phyloP scores from a whole-genome alignment of 2,113 vertebrate genomes.

The Thalassoma bifasciatum region DNA sequence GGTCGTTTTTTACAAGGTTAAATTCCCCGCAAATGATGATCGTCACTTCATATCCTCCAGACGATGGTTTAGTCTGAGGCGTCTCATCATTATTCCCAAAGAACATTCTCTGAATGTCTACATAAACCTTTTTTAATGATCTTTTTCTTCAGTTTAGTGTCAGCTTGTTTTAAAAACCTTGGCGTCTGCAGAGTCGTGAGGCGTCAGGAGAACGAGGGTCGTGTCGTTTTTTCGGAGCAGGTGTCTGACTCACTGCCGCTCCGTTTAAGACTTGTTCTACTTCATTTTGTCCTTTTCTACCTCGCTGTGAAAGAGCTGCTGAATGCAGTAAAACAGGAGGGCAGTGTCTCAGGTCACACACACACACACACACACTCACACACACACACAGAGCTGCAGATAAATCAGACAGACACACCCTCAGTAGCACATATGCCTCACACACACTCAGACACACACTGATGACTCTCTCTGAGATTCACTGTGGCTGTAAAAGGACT shows the following conservation, averaged over 20 bases:
- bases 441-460: constrained; percentile 46
- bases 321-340: constrained; percentile 40
- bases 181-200: not conserved
- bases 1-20: too few species aligned
- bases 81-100: too few species aligned
- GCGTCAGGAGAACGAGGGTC: not conserved
- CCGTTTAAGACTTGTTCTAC: constrained; percentile 4
- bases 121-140: too few species aligned
- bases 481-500: constrained; percentile 70
- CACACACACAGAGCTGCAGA: constrained; percentile 5
- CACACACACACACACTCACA: not conserved
- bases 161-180: not conserved
- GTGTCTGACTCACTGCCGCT: constrained; percentile 15
- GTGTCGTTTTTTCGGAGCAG: constrained; percentile 8
- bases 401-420: constrained; percentile 50
- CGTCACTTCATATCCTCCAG: too few species aligned
- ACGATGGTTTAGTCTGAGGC: too few species aligned
- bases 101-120: too few species aligned
- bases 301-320: constrained; percentile 22
- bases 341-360: constrained; percentile 28
- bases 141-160: too few species aligned
- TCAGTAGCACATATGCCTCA: constrained; percentile 49
- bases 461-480: constrained; percentile 63
- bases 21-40: too few species aligned
- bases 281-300: constrained; percentile 47